Evolutionary conservation across 2,797 vertebrate species (phyloP).

Genomic region (Megalops cyprinoides): DNA sequence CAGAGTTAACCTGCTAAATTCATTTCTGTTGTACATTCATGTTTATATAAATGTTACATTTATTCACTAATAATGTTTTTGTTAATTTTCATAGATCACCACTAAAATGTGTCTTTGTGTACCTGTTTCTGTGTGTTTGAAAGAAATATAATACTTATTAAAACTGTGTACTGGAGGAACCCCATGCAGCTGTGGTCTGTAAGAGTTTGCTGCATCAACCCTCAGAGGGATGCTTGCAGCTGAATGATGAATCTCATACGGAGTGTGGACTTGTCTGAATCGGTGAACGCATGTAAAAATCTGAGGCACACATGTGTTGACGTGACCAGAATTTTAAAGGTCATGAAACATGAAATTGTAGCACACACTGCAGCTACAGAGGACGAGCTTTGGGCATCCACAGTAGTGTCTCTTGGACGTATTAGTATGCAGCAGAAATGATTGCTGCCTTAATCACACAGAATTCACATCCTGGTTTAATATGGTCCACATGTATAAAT

Average conservation of each 20-base stretch:
- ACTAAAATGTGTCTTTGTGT: neutral
- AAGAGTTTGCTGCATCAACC: slow-evolving; percentile 1
- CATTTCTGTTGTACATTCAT: neutral
- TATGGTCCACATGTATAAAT: neutral
- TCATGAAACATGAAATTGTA: slow-evolving; percentile 7
- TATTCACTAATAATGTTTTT: neutral
- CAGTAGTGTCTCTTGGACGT: neutral
- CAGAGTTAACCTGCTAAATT: neutral
- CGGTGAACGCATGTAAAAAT: neutral
- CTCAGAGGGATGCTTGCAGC: neutral
- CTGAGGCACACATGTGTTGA: neutral
- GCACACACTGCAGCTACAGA: neutral
- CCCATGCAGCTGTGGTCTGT: neutral
- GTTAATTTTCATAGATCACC: neutral
- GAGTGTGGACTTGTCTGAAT: neutral
- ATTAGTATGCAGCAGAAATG: neutral
- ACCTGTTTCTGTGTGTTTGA: neutral
- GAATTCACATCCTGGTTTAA: too few relatives aligned
- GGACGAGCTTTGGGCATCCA: neutral
- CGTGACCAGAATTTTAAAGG: slow-evolving; percentile 21
- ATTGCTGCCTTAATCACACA: neutral
- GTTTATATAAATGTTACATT: neutral
- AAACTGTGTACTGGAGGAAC: neutral
- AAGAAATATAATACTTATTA: neutral
- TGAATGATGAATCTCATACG: neutral